These are phyloP conservation scores for Patagioenas fasciata DNA, from an alignment of 2,113 vertebrate genomes.

Conservation along the genomic window DNA sequence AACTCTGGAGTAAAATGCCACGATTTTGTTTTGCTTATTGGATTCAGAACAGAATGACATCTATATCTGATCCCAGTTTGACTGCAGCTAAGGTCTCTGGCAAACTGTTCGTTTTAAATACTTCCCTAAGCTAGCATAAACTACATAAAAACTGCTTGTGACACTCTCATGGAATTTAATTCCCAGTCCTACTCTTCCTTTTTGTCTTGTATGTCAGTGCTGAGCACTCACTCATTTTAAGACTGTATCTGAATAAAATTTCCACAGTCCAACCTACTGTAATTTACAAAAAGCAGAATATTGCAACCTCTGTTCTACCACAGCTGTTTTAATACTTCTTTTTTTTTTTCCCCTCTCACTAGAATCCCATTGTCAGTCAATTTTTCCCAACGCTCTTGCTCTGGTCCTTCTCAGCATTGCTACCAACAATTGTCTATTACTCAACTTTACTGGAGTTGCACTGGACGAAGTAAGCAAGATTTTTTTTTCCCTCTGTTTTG, in stretches of 20 bases:
- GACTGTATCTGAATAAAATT: background rate
- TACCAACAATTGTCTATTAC: conserved; percentile 93
- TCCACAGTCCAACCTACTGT: background rate
- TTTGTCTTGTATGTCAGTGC: background rate
- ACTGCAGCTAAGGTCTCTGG: background rate
- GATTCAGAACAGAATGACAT: background rate
- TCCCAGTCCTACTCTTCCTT: background rate
- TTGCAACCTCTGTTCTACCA: background rate
- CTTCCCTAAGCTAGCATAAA: background rate
- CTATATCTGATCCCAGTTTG: background rate
- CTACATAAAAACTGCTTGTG: background rate
- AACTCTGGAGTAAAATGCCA: background rate
- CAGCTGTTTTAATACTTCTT: background rate
- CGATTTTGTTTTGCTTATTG: background rate
- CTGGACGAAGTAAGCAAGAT: conserved; percentile 88
- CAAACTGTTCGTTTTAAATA: background rate
- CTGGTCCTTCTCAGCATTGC: conserved; percentile 91
- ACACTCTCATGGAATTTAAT: background rate
- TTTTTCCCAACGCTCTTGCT: conserved; percentile 96
- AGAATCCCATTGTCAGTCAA: conserved; percentile 93
- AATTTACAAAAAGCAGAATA: background rate
- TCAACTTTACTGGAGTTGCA: conserved; percentile 90
- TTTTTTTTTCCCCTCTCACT: background rate
- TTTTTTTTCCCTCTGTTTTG: background rate
- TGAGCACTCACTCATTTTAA: background rate